Evolutionary conservation across 2,797 vertebrate species (phyloP).

Genomic region (Allobates femoralis): DNA sequence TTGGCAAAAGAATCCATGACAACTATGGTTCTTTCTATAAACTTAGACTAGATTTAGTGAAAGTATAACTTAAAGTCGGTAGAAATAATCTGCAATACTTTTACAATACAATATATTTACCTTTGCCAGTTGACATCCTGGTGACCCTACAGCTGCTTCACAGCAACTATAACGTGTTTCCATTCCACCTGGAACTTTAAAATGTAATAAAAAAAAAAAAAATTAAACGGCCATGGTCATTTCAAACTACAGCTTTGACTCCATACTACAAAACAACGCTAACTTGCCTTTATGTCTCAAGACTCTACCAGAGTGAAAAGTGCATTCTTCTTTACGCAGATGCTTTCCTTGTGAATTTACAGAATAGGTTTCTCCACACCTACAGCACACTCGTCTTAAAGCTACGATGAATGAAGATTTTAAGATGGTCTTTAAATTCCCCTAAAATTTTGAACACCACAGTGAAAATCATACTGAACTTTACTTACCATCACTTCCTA

Average conservation of each 20-base stretch:
- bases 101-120: conserved; percentile 68
- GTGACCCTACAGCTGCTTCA: conserved; percentile 78
- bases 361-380: conserved; percentile 79
- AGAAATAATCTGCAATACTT: too few species aligned
- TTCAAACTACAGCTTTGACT: neutral
- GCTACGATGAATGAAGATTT: conserved; percentile 68
- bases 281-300: conserved; percentile 77
- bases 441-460: too few species aligned
- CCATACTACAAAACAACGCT: neutral
- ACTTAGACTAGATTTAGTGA: too few species aligned
- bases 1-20: too few species aligned
- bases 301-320: conserved; percentile 82
- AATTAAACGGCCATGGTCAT: neutral
- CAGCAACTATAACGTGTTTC: conserved; percentile 85
- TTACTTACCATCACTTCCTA: conserved; percentile 74
- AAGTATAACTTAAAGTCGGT: too few species aligned
- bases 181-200: conserved; percentile 79
- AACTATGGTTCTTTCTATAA: too few species aligned
- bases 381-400: conserved; percentile 81
- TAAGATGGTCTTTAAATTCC: too few species aligned
- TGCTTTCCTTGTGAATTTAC: conserved; percentile 78
- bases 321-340: conserved; percentile 81
- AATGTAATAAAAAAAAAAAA: conserved; percentile 22
- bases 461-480: neutral
- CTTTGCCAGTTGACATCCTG: conserved; percentile 83